Conservation (phyloP, 1,140 invertebrate species). For the Hetaerina americana region DNA sequence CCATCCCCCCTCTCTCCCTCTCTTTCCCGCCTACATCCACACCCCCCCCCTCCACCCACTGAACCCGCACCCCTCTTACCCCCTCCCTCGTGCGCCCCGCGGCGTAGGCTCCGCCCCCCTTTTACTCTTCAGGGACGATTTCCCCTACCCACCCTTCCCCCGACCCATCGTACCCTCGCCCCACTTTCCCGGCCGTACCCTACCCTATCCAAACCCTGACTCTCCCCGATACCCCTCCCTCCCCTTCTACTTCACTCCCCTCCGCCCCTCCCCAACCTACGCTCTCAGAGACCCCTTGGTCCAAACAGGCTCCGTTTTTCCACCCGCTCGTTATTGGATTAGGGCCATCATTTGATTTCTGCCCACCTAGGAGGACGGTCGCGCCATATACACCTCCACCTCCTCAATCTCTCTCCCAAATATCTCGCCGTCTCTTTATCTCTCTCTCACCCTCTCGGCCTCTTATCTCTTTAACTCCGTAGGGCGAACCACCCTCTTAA, state of each 20-base stretch:
- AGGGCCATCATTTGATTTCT: constrained; percentile 6
- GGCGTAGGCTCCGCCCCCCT: too few relatives aligned
- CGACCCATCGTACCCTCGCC: too few relatives aligned
- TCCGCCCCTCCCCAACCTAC: neutral
- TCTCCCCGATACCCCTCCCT: neutral
- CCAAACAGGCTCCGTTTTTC: neutral
- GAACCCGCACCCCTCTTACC: too few relatives aligned
- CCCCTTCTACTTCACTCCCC: neutral
- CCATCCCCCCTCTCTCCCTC: too few relatives aligned
- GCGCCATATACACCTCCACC: neutral
- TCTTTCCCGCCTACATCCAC: too few relatives aligned
- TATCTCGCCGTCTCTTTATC: neutral
- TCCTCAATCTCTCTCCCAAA: neutral
- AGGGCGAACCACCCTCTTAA: too few relatives aligned
- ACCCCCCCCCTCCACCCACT: too few relatives aligned
- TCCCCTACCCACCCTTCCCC: too few relatives aligned
- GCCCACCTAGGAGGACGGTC: constrained; percentile 1
- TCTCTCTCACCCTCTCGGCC: neutral
- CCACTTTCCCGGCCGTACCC: neutral
- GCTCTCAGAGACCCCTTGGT: neutral
- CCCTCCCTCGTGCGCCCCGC: too few relatives aligned
- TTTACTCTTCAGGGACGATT: too few relatives aligned
- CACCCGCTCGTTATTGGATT: constrained; percentile 4
- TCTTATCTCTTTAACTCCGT: too few relatives aligned
- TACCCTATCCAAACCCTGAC: neutral